Evolutionary conservation across 2,797 vertebrate genomes (phyloP).

Genomic region (Aplochiton taeniatus): DNA sequence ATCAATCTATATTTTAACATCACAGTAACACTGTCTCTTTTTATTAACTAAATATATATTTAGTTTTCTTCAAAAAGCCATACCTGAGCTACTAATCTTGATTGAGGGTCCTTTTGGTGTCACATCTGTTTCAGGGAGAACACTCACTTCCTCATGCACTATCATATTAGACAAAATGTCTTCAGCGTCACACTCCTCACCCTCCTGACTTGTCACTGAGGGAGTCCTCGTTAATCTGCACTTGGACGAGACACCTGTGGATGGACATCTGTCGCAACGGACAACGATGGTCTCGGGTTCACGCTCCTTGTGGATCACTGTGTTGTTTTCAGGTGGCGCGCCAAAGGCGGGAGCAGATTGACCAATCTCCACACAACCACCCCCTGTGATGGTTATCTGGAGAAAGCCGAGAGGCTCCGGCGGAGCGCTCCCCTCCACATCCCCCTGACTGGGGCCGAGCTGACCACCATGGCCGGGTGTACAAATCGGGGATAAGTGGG

Average conservation of each 20-base stretch:
- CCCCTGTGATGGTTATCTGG: conserved; percentile 7
- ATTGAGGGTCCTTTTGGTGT: too few species aligned
- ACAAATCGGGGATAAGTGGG: too few species aligned
- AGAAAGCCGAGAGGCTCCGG: conserved; percentile 11
- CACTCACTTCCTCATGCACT: conserved; percentile 14
- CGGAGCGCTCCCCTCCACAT: not conserved
- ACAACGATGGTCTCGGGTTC: conserved; percentile 18
- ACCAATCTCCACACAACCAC: not conserved
- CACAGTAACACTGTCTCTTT: too few species aligned
- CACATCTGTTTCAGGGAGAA: not conserved
- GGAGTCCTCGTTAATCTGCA: not conserved
- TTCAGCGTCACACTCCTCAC: not conserved
- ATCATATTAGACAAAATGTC: not conserved
- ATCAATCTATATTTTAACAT: too few species aligned
- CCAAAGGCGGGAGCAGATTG: not conserved
- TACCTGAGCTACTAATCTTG: too few species aligned
- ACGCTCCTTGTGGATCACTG: conserved; percentile 16
- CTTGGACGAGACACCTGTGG: not conserved
- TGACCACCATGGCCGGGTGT: not conserved
- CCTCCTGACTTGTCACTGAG: not conserved
- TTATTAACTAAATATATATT: too few species aligned
- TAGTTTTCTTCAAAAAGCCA: too few species aligned
- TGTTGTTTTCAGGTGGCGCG: conserved; percentile 10
- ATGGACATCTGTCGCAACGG: not conserved
- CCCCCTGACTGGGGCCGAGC: not conserved